Base-by-base conservation (phyloP, 2,888 invertebrate species). In the Sclerodermus sp. region DNA sequence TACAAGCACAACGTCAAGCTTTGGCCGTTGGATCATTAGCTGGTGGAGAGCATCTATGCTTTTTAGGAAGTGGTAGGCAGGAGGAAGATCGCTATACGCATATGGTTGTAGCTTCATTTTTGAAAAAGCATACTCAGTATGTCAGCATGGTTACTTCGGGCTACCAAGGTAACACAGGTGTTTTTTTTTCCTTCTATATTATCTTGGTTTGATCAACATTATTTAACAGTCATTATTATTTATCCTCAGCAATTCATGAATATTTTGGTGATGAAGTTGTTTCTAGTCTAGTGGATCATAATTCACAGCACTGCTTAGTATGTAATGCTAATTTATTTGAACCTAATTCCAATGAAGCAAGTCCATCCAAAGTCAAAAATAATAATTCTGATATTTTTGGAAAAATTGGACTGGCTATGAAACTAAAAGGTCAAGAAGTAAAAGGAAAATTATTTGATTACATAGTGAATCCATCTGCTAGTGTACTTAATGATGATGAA, bases 51-150 rank as follows among this genome's bases (percentile, higher is more conserved):
- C 93, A 93, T 76, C 84, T 97, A 57, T 93, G 93, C 68, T 93
- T 93, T 76, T 86, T 98, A 73, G 97, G 97, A 37, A 94, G 94
- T 55, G 97, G 97, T 1, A 84, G 93, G 42, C 87, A 90, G 63
- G 95, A 96, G 71, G 93, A 95, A 80, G 96, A 97, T 77, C 92
- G 92, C 66, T 96, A 95, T 74, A 94, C 96, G 14, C 91, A 96
- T 75, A 99, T 99, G 98, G 96, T 97, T 17, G 93, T 99, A 13
- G 94, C 98, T 5, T 93, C 94, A 49, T 97, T 99, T 78, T 82
- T 99, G 41, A 96, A 97, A 79, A 90, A 92, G 74, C 91, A 93
- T 73, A 92, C 91, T 0, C 90, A 91, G 67, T 96, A 93, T 76
- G 93, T 99, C 41, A 93, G 95, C 42, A 85, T 96, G 79, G 84